Conservation (phyloP, 2,797 vertebrate species). For the Lacerta bilineata region DNA sequence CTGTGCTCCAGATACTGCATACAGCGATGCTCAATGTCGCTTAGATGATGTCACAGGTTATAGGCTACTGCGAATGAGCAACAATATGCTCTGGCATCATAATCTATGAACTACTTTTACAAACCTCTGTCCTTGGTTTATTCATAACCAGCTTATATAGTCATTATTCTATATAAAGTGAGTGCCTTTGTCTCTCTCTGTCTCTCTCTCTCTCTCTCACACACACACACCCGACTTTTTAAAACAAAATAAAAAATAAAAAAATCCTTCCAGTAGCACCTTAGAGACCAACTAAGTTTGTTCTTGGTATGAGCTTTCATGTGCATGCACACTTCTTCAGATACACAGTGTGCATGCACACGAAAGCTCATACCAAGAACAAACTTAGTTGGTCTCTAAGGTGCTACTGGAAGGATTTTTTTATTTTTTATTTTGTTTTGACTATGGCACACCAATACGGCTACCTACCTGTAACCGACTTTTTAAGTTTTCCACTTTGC, state of each 20-base stretch:
- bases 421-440: too few species aligned
- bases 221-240: neutral
- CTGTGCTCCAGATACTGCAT: neutral
- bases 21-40: neutral
- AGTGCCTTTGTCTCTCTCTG: neutral
- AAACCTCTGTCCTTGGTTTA: neutral
- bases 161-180: neutral
- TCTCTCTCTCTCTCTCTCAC: too few species aligned
- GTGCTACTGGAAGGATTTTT: too few species aligned
- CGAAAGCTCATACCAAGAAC: too few species aligned
- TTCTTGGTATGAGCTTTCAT: too few species aligned
- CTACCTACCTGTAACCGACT: neutral
- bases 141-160: neutral
- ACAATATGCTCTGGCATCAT: too few species aligned
- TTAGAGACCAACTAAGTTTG: too few species aligned
- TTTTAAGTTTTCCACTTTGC: neutral
- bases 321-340: too few species aligned
- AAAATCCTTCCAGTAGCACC: too few species aligned
- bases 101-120: neutral
- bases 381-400: too few species aligned
- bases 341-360: too few species aligned
- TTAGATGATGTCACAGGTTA: neutral
- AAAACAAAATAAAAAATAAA: neutral
- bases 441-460: too few species aligned
- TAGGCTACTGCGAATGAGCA: neutral